phyloP scores from a whole-genome alignment of 1,140 invertebrate genomes.

The Drosophila chauvacae region DNA sequence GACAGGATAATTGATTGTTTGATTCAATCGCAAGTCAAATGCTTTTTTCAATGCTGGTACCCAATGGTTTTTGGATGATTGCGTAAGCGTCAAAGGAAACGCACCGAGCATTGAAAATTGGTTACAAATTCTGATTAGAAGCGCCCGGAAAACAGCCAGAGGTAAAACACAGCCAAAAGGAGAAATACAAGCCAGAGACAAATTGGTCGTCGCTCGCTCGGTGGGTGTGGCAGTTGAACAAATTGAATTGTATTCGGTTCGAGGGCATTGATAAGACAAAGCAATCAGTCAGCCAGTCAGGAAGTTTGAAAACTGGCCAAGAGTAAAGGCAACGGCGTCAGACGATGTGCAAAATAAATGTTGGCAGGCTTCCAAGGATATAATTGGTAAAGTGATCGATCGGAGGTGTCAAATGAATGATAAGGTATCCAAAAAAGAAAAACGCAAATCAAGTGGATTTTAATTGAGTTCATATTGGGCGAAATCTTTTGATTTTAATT shows the following conservation, averaged over 20 bases:
- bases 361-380: constrained; percentile 29
- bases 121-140: constrained; percentile 82
- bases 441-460: not conserved
- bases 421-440: not conserved
- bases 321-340: constrained; percentile 14
- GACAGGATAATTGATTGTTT: constrained; percentile 83
- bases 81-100: constrained; percentile 76
- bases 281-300: constrained; percentile 72
- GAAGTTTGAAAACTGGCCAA: constrained; percentile 58
- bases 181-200: constrained; percentile 32
- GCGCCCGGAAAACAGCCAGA: constrained; percentile 62
- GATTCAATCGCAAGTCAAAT: constrained; percentile 81
- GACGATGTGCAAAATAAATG: constrained; percentile 36
- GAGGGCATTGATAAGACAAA: constrained; percentile 73
- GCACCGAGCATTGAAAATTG: constrained; percentile 75
- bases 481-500: not conserved
- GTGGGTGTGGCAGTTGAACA: constrained; percentile 69
- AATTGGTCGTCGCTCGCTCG: constrained; percentile 25
- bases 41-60: constrained; percentile 48
- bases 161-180: constrained; percentile 44
- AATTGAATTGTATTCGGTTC: constrained; percentile 78
- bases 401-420: constrained; percentile 28
- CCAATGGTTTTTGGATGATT: constrained; percentile 61
- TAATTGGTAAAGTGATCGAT: constrained; percentile 65
- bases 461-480: not conserved